Evolutionary conservation across 2,888 invertebrate genomes (phyloP), one percentile per base, ranked within the genome.

Genomic region (Brachypterus glaber): DNA sequence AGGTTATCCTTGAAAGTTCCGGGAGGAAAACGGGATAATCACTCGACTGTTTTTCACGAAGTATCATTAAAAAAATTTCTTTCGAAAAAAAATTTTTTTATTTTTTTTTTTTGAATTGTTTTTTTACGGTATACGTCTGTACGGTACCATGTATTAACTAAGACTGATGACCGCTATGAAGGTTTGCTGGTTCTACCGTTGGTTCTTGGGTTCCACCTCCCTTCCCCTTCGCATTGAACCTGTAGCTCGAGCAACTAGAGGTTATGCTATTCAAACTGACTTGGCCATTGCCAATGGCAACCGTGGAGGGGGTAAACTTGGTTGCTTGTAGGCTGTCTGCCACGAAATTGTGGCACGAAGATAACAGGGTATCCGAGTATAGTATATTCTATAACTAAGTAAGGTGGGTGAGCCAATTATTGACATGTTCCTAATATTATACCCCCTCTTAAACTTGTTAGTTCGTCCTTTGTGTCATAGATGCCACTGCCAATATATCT

Each of bases 91-190:
- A 21, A 7, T 21, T 7, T 21, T 7, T 21, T 21, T 21, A 21
- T 21, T 21, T 21, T 12, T 13, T 12, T 13, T 26, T 4, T 26
- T 9, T 9, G 27, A n/a, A n/a, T n/a, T 5, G 21, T 21, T 5
- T 9, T 5, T 21, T 21, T 21, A 9, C 5, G 21, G 9, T 9
- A 9, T 9, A 21, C 21, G 9, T 21, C 21, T 27, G 12, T 9
- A 11, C 12, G 11, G 27, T 11, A 11, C 9, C 7, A 21, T 5
- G 5, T 21, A 9, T 9, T 8, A 13, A 8, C 54, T 52, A 60
- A 62, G 64, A 65, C 66, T 65, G 66, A 63, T 67, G 66, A 66
- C 66, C 65, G 66, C 61, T 51, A 52, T 53, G 52, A 49, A 50
- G 50, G 52, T 53, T 49, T 48, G 49, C 47, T 51, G 52, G 53